Evolutionary conservation across 2,113 vertebrate genomes (phyloP), one percentile per base, ranked within the genome.

Genomic region (Tetraodon nigroviridis): DNA sequence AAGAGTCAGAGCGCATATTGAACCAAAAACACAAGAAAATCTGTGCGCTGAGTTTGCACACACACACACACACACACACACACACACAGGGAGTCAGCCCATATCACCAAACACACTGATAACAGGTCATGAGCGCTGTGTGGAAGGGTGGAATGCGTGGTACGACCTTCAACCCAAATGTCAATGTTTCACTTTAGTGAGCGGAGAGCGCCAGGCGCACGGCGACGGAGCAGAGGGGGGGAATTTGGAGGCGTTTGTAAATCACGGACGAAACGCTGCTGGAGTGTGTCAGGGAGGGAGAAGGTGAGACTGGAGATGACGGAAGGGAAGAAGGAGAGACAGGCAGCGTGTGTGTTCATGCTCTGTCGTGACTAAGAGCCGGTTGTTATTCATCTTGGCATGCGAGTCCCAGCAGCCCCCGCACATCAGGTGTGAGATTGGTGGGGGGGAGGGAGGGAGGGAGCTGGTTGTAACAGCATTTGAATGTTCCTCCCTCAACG

Each of bases 341-440:
- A 59, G 68, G 81, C 80, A 51, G 78, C 76, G 76, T 76, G 84
- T 79, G 67, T 75, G 84, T 86, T 82, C 74, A 70, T 81, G 84
- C 79, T 75, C 82, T 85, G 84, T 87, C 86, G 84, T 88, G 84
- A 86, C 84, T 88, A 87, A 88, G 83, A 86, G 83, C 84, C 84
- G 82, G 85, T 87, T 84, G 86, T 85, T 87, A 87, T 87, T 88
- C 76, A 85, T 88, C 87, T 84, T 88, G 86, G 83, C 88, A 86
- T 84, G 80, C 67, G 76, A 83, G 80, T 86, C 84, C 76, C 85
- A 79, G 81, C 83, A 87, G 82, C 84, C 84, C 87, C 82, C 83
- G 81, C 86, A 84, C 86, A 89, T 89, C 86, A 87, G 87, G 87
- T 89, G 85, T 79, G 84, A 89, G 84, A 87, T 89, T 84, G 83